Evolutionary conservation across 1,140 invertebrate species (phyloP), one percentile per base, ranked within the genome.

Genomic region (Plodia interpunctella): DNA sequence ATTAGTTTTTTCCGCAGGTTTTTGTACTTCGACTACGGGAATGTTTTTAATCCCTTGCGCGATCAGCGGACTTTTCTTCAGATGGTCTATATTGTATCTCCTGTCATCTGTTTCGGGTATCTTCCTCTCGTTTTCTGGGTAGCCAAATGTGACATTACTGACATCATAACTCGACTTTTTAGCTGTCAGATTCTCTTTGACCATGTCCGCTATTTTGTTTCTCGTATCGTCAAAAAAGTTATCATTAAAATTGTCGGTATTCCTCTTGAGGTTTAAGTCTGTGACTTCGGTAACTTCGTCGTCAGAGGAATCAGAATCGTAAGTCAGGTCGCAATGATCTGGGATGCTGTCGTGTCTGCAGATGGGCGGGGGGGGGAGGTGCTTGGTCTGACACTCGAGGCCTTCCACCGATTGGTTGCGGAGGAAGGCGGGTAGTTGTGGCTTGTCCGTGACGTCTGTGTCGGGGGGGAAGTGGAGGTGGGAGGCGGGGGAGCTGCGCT

Each of bases 351-450:
- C 63, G 61, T 90, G 87, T 11, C 84, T 65, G 49, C 80, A 82
- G 66, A 87, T 79, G 0, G 81, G 73, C 0, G 70, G 20, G 19
- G 83, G 74, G 5, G 70, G 55, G 20, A 78, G 64, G 55, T 71
- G 62, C 57, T 83, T 83, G 59, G 68, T 66, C 32, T 78, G 63
- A 3, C 70, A 83, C 60, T 87, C 79, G n/a, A 90, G 74, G 0
- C 83, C 88, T 53, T 90, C 85, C 3, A 84, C 83, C 17, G 87
- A 90, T 63, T 90, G 89, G 75, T 88, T 90, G 4, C 89, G 64
- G 2, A 88, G 76, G 72, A 88, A 90, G 30, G 75, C 65, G 11
- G 87, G 87, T 5, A 78, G 60, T 18, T 51, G 20, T 10, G 9
- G 51, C 53, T 44, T 10, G 57, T 32, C 30, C 3, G 30, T 20